phyloP scores from a whole-genome alignment of 2,888 invertebrate genomes.

The Tyria jacobaeae region DNA sequence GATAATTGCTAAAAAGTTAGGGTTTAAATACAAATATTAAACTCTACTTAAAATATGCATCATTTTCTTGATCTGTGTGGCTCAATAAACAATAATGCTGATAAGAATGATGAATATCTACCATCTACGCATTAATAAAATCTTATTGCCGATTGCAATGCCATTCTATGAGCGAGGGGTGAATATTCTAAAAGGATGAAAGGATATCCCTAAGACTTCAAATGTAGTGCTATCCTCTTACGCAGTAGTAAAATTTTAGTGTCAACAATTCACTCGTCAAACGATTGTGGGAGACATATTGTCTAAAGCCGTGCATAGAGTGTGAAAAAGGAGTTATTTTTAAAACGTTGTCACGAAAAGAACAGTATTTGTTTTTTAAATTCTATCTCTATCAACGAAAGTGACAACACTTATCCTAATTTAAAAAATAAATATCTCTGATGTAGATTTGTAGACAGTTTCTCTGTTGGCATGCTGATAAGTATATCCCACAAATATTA shows the following conservation, averaged over 20 bases:
- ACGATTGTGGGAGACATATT: constrained; percentile 6
- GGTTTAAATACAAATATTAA: neutral
- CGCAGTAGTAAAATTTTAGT: constrained; percentile 24
- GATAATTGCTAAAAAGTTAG: neutral
- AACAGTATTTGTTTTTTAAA: neutral
- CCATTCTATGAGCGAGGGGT: constrained; percentile 13
- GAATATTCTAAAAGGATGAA: constrained; percentile 21
- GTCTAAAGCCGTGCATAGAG: constrained; percentile 4
- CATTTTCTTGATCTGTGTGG: neutral
- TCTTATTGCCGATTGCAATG: constrained; percentile 20
- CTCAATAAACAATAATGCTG: constrained; percentile 6
- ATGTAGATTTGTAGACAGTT: neutral
- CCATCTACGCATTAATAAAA: constrained; percentile 23
- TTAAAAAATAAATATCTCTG: neutral
- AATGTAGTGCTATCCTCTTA: constrained; percentile 18
- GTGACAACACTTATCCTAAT: neutral
- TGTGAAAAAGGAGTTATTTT: neutral
- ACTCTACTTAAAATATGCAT: neutral
- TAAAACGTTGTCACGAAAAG: constrained; percentile 1
- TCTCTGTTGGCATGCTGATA: neutral
- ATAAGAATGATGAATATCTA: constrained; percentile 11
- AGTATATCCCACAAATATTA: too few relatives aligned
- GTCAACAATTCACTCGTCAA: constrained; percentile 18
- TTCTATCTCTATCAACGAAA: neutral
- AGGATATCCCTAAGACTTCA: constrained; percentile 17